These are phyloP conservation scores for Pedetes capensis DNA, from an alignment of 2,113 vertebrate genomes.

Conservation along the genomic window DNA sequence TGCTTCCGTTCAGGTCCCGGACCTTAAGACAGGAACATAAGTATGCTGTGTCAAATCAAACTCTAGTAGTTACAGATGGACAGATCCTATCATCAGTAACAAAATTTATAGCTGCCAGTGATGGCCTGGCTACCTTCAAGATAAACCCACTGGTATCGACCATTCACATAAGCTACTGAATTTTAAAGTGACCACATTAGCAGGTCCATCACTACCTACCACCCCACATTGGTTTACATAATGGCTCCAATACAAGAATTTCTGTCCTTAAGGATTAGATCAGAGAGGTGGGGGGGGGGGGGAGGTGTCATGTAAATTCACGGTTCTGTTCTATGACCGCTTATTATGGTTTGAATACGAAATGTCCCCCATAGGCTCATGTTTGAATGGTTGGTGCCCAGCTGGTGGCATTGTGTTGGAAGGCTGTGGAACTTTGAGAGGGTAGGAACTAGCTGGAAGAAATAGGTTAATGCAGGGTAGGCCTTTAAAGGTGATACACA, in stretches of 20 bases:
- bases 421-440: too few relatives aligned
- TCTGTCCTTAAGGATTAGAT: not conserved
- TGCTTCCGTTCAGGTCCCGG: not conserved
- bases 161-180: not conserved
- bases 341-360: too few relatives aligned
- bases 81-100: not conserved
- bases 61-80: not conserved
- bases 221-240: not conserved
- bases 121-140: not conserved
- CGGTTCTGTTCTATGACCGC: not conserved
- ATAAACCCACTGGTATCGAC: not conserved
- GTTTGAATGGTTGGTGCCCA: too few relatives aligned
- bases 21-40: slow-evolving; percentile 25
- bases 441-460: too few relatives aligned
- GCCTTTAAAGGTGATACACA: too few relatives aligned
- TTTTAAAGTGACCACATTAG: not conserved
- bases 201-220: not conserved
- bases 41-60: slow-evolving; percentile 30
- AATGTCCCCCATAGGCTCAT: too few relatives aligned
- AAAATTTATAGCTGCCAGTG: not conserved
- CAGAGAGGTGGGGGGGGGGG: not conserved
- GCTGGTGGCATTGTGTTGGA: too few relatives aligned
- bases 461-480: too few relatives aligned
- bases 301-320: not conserved
- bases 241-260: not conserved